Percentiles rank a stretch among this genome's conserved stretches.
These are phyloP conservation scores for Rynchops niger DNA, from an alignment of 2,113 vertebrate species.

Conservation along the genomic window DNA sequence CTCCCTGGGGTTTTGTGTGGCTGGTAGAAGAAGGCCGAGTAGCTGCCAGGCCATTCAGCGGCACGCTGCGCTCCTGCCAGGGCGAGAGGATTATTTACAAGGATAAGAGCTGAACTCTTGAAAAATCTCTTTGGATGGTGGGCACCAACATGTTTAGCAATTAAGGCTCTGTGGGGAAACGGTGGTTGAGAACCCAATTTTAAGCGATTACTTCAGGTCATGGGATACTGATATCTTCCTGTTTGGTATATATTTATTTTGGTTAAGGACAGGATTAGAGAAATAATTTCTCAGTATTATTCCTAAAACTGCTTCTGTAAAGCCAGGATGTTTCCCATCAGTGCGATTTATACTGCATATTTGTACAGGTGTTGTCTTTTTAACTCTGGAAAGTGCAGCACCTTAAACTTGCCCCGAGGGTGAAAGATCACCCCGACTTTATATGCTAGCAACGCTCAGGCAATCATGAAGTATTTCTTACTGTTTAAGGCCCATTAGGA, in stretches of 20 bases:
- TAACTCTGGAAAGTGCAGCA: conserved; percentile 9
- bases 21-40: background rate
- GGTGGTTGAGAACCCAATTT: background rate
- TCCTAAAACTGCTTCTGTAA: background rate
- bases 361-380: conserved; percentile 54
- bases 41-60: background rate
- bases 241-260: background rate
- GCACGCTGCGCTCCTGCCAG: background rate
- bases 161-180: background rate
- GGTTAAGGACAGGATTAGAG: conserved; percentile 14
- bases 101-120: background rate
- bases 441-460: background rate
- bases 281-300: background rate
- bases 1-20: background rate
- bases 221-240: background rate
- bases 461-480: conserved; percentile 52
- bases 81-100: background rate
- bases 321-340: conserved; percentile 24
- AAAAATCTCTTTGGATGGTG: background rate
- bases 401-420: background rate
- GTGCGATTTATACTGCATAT: background rate
- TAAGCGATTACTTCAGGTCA: background rate
- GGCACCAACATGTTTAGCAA: background rate
- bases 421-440: conserved; percentile 48
- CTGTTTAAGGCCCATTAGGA: conserved; percentile 67